A percentile compares a stretch with the other conserved stretches of the same genome.
These are phyloP conservation scores for Machimus atricapillus DNA, from an alignment of 2,888 invertebrate genomes.

Conservation along the genomic window DNA sequence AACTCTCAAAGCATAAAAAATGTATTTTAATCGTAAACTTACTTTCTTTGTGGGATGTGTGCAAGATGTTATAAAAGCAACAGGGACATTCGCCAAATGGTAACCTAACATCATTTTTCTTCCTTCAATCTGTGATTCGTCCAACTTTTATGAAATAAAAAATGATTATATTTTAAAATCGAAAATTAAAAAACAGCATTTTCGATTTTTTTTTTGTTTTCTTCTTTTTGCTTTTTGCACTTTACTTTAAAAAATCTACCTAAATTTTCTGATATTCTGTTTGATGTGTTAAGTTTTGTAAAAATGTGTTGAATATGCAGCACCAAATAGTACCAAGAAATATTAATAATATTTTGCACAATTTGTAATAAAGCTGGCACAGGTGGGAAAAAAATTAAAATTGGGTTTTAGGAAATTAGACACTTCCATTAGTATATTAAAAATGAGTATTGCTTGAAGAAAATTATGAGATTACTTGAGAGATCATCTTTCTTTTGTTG, in stretches of 20 bases:
- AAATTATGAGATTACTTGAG: not conserved
- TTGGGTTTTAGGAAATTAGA: not conserved
- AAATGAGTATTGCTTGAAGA: not conserved
- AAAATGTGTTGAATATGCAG: not conserved
- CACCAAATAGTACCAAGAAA: not conserved
- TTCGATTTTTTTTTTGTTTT: not conserved
- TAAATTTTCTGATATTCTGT: not conserved
- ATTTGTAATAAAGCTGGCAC: not conserved
- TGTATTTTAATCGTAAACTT: not conserved
- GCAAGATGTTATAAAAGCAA: not conserved
- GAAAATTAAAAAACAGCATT: not conserved
- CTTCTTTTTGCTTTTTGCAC: not conserved
- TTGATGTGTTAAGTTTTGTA: not conserved
- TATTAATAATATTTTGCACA: not conserved
- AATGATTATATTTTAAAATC: not conserved
- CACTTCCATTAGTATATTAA: not conserved
- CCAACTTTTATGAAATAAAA: not conserved
- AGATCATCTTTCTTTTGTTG: not conserved
- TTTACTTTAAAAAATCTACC: not conserved
- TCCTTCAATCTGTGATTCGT: not conserved
- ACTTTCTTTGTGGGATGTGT: not conserved
- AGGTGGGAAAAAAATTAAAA: not conserved
- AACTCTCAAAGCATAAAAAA: not conserved
- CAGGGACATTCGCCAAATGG: not conserved
- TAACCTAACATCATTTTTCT: not conserved